Evolutionary conservation across 2,888 invertebrate species (phyloP), one percentile per base, ranked within the genome.

Genomic region (Linnaemya vulpina): DNA sequence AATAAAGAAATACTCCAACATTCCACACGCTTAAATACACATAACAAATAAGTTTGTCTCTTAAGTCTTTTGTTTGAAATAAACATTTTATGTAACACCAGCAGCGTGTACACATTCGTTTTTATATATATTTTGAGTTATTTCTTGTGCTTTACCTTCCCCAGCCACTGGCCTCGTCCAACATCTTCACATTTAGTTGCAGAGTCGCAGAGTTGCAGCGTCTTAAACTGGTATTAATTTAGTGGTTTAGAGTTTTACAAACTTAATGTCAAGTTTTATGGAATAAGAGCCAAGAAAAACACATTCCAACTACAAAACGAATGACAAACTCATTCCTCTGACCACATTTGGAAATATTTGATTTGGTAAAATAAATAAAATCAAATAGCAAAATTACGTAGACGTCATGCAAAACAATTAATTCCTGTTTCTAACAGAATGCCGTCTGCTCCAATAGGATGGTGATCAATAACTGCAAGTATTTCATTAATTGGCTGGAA

Each of bases 251-350:
- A 58, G 60, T 65, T 65, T 70, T 68, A 62, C 51, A 25, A 49
- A 49, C 43, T 82, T 75, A 85, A 82, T 85, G 82, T 79, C 82
- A 84, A 80, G 76, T 84, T 80, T 84, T 73, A 62, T 68, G 62
- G 30, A 46, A 25, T 68, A n/a, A 58, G 46, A 25, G 49, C 25
- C 22, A 20, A 75, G 13, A n/a, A 55, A 75, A 63, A 40, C 49
- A 49, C 22, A 74, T 67, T 76, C 22, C 46, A 35, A 15, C 20
- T 17, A 4, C n/a, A 25, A n/a, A 46, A 63, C 67, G 65, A 51
- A 58, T 22, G 15, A 25, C 38, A 49, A 53, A 55, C 20, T 46
- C 53, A 75, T 53, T 43, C 22, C 73, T 51, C 40, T 70, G 75
- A 62, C 46, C 25, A 67, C 11, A 76, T 62, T 43, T 20, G 49